phyloP scores from a whole-genome alignment of 2,113 vertebrate genomes.

The Larimichthys crocea region DNA sequence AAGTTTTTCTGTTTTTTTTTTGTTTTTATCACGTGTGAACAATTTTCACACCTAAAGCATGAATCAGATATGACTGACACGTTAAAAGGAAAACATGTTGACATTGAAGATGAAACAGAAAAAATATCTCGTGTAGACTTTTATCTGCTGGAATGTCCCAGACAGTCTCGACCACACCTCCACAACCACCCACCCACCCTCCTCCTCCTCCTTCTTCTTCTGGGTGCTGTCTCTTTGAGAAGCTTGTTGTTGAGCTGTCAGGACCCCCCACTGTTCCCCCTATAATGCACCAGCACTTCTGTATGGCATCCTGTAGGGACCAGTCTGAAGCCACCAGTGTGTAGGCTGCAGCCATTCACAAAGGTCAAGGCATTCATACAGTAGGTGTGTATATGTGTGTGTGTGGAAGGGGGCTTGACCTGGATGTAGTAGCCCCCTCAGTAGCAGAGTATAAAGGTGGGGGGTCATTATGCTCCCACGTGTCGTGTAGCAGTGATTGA shows the following conservation, averaged over 20 bases:
- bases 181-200: background rate
- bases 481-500: constrained; percentile 52
- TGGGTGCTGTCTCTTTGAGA: constrained; percentile 34
- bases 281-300: constrained; percentile 61
- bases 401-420: constrained; percentile 47
- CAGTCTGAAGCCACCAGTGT: constrained; percentile 35
- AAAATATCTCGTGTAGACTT: constrained; percentile 5
- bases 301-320: constrained; percentile 23
- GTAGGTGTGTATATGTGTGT: constrained; percentile 10
- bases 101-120: background rate
- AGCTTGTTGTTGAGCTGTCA: constrained; percentile 52
- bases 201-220: background rate
- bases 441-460: constrained; percentile 41
- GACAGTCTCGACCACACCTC: background rate
- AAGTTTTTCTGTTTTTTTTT: constrained; percentile 13
- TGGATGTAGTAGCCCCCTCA: constrained; percentile 57
- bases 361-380: constrained; percentile 29
- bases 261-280: constrained; percentile 52
- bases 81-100: background rate
- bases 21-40: background rate
- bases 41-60: background rate
- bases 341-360: background rate
- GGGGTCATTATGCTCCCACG: constrained; percentile 59
- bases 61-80: constrained; percentile 18
- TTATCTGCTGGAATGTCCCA: constrained; percentile 51